These are phyloP conservation scores for Penelope pileata DNA, from an alignment of 2,113 vertebrate genomes.

Conservation along the genomic window DNA sequence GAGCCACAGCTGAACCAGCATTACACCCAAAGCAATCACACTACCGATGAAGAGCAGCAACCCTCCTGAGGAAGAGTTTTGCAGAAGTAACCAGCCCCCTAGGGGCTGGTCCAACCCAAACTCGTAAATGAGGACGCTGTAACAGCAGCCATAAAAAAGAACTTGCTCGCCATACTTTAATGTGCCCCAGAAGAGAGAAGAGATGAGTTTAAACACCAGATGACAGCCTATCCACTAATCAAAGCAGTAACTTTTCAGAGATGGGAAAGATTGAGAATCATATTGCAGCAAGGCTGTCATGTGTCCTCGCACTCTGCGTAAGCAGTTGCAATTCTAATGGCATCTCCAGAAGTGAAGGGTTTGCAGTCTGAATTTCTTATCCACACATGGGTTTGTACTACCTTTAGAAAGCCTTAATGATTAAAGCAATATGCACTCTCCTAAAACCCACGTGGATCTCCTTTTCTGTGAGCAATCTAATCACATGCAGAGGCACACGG, in stretches of 20 bases:
- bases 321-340: background rate
- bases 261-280: background rate
- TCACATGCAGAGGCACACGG: background rate
- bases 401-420: background rate
- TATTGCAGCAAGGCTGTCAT: background rate
- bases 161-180: background rate
- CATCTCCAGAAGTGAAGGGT: background rate
- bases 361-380: background rate
- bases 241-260: background rate
- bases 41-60: background rate
- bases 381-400: background rate
- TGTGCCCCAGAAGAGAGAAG: background rate
- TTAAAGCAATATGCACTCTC: background rate
- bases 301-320: background rate
- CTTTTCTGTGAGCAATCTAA: background rate
- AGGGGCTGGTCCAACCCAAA: background rate
- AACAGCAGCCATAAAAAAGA: background rate
- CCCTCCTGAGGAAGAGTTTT: rapidly evolving
- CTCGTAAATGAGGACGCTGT: background rate
- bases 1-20: background rate
- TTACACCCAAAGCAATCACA: too few species aligned
- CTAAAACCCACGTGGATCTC: background rate
- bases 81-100: background rate
- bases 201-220: background rate
- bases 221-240: background rate